A percentile compares a stretch with the other conserved stretches of the same genome.
Evolutionary conservation across 2,888 invertebrate species (phyloP).

Genomic region (Aleiodes testaceus): DNA sequence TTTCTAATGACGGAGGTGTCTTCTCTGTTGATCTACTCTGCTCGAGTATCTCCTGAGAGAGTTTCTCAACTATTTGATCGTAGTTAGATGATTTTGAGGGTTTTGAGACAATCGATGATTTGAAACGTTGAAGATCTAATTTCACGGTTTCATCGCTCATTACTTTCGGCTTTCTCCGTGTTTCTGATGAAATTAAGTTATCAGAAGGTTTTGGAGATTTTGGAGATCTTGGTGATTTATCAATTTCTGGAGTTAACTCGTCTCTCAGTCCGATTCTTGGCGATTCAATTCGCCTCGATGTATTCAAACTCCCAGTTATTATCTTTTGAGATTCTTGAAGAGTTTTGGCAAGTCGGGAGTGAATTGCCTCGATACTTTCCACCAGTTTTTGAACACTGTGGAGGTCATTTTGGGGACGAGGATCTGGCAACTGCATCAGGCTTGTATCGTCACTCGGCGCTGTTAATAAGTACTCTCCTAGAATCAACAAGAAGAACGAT

Average conservation of each 20-base stretch:
- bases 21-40: conserved; percentile 63
- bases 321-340: conserved; percentile 63
- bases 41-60: conserved; percentile 67
- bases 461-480: conserved; percentile 60
- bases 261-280: conserved; percentile 27
- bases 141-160: conserved; percentile 61
- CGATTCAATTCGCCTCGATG: conserved; percentile 4
- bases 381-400: conserved; percentile 60
- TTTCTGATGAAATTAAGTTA: neutral
- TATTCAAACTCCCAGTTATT: conserved; percentile 49
- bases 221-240: neutral
- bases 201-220: neutral
- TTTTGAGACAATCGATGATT: neutral
- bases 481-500: conserved; percentile 11
- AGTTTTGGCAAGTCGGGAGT: conserved; percentile 62
- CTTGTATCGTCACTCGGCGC: conserved; percentile 58
- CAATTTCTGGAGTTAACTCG: neutral
- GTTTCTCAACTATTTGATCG: conserved; percentile 61
- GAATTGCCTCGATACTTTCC: conserved; percentile 64
- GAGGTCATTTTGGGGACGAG: conserved; percentile 51
- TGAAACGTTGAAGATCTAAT: conserved; percentile 54
- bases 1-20: conserved; percentile 8
- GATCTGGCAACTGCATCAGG: conserved; percentile 58
- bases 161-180: conserved; percentile 60
- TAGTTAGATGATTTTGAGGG: conserved; percentile 45